phyloP scores from a whole-genome alignment of 2,888 invertebrate genomes.

The Xiphydria camelus region DNA sequence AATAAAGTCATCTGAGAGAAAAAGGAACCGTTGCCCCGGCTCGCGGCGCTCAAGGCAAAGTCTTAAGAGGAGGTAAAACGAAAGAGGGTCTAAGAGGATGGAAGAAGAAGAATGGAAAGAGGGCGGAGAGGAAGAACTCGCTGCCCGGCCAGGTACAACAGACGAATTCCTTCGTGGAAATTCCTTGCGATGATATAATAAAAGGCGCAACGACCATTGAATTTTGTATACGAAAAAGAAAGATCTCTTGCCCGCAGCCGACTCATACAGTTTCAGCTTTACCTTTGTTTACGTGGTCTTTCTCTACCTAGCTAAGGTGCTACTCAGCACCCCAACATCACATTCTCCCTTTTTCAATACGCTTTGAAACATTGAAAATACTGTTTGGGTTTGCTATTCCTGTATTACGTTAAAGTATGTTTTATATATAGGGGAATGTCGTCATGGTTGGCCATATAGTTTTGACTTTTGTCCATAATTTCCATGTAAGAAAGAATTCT shows the following conservation, averaged over 20 bases:
- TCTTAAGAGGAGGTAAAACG: conserved; percentile 16
- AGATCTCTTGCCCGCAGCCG: conserved; percentile 7
- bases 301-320: not conserved
- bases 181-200: conserved; percentile 9
- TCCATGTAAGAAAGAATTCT: too few species aligned
- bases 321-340: too few species aligned
- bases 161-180: conserved; percentile 5
- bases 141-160: too few species aligned
- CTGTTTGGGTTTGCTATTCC: too few species aligned
- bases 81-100: too few species aligned
- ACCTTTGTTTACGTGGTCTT: conserved; percentile 7
- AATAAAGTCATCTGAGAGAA: conserved; percentile 36
- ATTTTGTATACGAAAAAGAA: conserved; percentile 14
- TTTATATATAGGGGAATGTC: too few species aligned
- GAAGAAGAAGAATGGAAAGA: not conserved
- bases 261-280: not conserved
- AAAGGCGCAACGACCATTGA: conserved; percentile 12
- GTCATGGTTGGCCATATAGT: too few species aligned
- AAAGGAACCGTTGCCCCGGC: conserved; percentile 19
- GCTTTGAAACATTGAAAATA: too few species aligned
- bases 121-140: not conserved
- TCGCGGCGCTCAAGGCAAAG: conserved; percentile 21
- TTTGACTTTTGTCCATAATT: too few species aligned
- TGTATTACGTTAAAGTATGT: too few species aligned
- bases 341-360: too few species aligned